A percentile compares a stretch with the other conserved stretches of the same genome.
Conservation (phyloP, 2,888 invertebrate genomes). For the Cynaeus angustus region DNA sequence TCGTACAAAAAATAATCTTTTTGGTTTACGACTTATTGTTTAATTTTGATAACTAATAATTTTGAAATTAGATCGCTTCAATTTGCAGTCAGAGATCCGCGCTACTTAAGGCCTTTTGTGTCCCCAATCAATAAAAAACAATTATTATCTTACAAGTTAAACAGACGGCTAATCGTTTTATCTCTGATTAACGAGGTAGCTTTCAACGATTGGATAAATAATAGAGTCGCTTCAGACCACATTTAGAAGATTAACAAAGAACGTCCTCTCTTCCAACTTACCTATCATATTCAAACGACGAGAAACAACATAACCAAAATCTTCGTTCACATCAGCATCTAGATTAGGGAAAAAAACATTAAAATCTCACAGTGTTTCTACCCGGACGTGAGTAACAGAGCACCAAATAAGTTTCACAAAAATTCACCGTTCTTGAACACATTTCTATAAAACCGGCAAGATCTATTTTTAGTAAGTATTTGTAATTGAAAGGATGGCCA, state of each 20-base stretch:
- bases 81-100: too few relatives aligned
- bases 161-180: too few relatives aligned
- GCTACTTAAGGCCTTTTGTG: too few relatives aligned
- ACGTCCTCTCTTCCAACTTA: conserved; percentile 25
- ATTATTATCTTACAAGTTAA: too few relatives aligned
- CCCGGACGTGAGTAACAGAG: conserved; percentile 18
- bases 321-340: conserved; percentile 48
- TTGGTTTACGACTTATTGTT: too few relatives aligned
- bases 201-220: too few relatives aligned
- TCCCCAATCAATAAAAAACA: too few relatives aligned
- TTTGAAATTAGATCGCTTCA: too few relatives aligned
- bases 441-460: conserved; percentile 32
- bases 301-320: conserved; percentile 41
- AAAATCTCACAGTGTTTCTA: conserved; percentile 21
- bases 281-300: conserved; percentile 52
- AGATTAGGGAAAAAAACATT: background rate
- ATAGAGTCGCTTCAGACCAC: background rate
- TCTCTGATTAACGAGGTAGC: too few relatives aligned
- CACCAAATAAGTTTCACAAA: conserved; percentile 20
- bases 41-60: too few relatives aligned
- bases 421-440: conserved; percentile 34
- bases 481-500: conserved; percentile 18
- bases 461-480: conserved; percentile 37
- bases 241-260: background rate
- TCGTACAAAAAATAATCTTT: too few relatives aligned